A percentile compares a stretch with the other conserved stretches of the same genome.
These are phyloP conservation scores for Bovichtus variegatus DNA, from an alignment of 2,797 vertebrate genomes.

Conservation along the genomic window DNA sequence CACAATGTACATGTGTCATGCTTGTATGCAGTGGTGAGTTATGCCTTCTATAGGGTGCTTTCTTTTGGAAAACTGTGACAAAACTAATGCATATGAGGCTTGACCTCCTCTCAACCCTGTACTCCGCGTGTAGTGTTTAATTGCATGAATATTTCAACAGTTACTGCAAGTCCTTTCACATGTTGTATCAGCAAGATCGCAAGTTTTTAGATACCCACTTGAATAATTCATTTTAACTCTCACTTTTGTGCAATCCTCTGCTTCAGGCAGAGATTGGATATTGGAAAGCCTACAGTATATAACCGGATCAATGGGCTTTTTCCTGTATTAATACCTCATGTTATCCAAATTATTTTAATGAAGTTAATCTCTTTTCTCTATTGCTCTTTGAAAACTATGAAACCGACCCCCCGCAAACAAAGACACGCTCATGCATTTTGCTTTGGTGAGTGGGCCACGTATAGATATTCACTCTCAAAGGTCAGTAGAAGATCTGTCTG, in stretches of 20 bases:
- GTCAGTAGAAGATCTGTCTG: conserved; percentile 59
- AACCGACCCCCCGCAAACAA: conserved; percentile 11
- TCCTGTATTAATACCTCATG: not conserved
- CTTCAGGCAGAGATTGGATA: conserved; percentile 7
- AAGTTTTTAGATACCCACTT: conserved; percentile 57
- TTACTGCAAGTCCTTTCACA: conserved; percentile 52
- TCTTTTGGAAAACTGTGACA: conserved; percentile 28
- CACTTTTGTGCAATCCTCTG: conserved; percentile 10
- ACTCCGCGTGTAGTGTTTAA: conserved; percentile 58
- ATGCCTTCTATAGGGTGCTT: conserved; percentile 12
- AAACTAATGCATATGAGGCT: conserved; percentile 43
- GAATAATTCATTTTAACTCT: conserved; percentile 63
- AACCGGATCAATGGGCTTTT: conserved; percentile 15
- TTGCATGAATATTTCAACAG: conserved; percentile 77
- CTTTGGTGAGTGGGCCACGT: conserved; percentile 1
- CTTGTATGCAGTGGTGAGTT: not conserved
- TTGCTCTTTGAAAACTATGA: conserved; percentile 12
- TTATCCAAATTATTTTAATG: not conserved
- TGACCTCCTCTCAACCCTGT: conserved; percentile 49
- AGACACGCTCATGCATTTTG: conserved; percentile 11
- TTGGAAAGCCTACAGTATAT: not conserved
- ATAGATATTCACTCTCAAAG: conserved; percentile 60
- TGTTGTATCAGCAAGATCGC: conserved; percentile 65
- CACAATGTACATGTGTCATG: conserved; percentile 22
- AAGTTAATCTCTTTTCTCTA: not conserved